These are phyloP conservation scores for Lottia scabra DNA, from an alignment of 2,888 invertebrate genomes.

Conservation along the genomic window DNA sequence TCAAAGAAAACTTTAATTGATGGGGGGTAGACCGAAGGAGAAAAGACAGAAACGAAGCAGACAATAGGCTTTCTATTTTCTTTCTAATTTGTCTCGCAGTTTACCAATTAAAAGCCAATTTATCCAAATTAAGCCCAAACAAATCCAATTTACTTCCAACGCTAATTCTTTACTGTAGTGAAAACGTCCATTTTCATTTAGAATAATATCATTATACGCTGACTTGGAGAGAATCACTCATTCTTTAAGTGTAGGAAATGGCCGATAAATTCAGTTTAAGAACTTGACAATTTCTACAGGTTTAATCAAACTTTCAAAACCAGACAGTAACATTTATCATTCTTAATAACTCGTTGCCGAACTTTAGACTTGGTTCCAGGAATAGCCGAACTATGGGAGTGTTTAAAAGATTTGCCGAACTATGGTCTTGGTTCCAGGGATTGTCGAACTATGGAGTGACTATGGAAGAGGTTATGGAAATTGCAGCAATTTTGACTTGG, in stretches of 20 bases:
- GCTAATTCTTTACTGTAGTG: neutral
- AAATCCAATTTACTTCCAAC: neutral
- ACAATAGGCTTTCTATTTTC: neutral
- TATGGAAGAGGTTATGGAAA: too few species aligned
- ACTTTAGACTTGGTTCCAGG: too few species aligned
- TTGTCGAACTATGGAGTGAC: too few species aligned
- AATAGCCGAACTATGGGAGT: too few species aligned
- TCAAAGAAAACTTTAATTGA: too few species aligned
- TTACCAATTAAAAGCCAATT: constrained; percentile 6
- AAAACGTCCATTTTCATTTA: constrained; percentile 4
- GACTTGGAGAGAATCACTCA: neutral
- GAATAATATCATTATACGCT: neutral
- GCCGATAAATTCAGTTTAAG: neutral
- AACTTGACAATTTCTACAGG: neutral
- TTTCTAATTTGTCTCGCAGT: neutral
- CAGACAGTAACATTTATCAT: neutral
- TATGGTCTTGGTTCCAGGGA: too few species aligned
- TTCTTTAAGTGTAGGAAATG: neutral
- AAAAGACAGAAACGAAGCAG: neutral
- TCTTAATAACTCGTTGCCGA: neutral
- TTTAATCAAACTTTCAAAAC: neutral
- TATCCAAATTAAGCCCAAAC: constrained; percentile 1
- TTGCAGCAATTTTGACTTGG: too few species aligned
- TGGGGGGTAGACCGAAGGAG: neutral
- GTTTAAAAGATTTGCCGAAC: too few species aligned